phyloP scores from a whole-genome alignment of 2,888 invertebrate species.

The Caenorhabditis sp. region DNA sequence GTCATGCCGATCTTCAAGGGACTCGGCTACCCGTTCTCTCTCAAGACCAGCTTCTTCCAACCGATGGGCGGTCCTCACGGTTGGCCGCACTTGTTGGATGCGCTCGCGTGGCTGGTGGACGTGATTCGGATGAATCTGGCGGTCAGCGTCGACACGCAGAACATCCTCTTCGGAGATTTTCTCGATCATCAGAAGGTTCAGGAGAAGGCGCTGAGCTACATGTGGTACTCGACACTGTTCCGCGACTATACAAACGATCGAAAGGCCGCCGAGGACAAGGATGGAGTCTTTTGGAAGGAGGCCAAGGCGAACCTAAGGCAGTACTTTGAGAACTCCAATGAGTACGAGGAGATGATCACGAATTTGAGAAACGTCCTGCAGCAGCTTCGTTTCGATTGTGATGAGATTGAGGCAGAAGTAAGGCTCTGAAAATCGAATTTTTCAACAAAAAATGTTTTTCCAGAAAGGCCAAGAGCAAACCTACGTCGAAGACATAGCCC shows the following conservation, averaged over 20 bases:
- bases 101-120: slow-evolving; percentile 51
- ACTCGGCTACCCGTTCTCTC: slow-evolving; percentile 34
- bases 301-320: not conserved
- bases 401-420: slow-evolving; percentile 55
- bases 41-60: slow-evolving; percentile 51
- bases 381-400: slow-evolving; percentile 42
- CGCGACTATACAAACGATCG: slow-evolving; percentile 45
- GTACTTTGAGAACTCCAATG: slow-evolving; percentile 22
- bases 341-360: slow-evolving; percentile 19
- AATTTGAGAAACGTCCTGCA: slow-evolving; percentile 20
- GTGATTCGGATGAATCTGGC: slow-evolving; percentile 19
- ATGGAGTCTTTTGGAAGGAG: slow-evolving; percentile 18
- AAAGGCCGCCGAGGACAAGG: slow-evolving; percentile 9
- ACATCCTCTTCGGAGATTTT: slow-evolving; percentile 47
- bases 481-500: slow-evolving; percentile 32
- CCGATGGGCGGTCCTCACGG: slow-evolving; percentile 49
- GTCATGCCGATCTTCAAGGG: slow-evolving; percentile 38
- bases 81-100: slow-evolving; percentile 56
- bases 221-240: slow-evolving; percentile 9
- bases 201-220: slow-evolving; percentile 21
- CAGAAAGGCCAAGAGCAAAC: slow-evolving; percentile 12
- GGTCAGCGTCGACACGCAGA: slow-evolving; percentile 19
- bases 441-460: too few relatives aligned
- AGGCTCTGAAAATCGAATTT: too few relatives aligned
- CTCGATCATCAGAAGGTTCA: slow-evolving; percentile 22